phyloP scores from a whole-genome alignment of 2,797 vertebrate species.

The Danio kyathit region DNA sequence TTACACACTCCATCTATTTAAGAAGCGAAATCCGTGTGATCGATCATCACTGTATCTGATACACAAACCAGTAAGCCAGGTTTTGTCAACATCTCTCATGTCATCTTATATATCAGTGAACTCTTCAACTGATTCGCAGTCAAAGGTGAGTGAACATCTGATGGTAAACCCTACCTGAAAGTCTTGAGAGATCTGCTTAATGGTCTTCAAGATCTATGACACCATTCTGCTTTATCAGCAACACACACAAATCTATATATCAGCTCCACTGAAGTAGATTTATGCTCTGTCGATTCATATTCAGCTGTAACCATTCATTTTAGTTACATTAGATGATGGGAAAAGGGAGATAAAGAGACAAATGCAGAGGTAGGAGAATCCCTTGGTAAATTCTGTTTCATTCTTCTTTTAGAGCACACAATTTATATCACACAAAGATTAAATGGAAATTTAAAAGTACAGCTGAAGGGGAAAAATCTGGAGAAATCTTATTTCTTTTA shows the following conservation, averaged over 20 bases:
- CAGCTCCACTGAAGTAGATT: constrained; percentile 59
- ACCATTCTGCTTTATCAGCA: constrained; percentile 68
- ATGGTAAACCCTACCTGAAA: constrained; percentile 25
- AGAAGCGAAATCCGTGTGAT: constrained; percentile 16
- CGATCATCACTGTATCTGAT: background rate
- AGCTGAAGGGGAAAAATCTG: no score
- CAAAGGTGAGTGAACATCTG: constrained; percentile 16
- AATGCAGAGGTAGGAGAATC: constrained; percentile 23
- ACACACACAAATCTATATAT: constrained; percentile 62
- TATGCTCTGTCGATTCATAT: constrained; percentile 62
- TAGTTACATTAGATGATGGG: constrained; percentile 45
- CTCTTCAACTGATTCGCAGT: background rate
- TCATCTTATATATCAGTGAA: background rate
- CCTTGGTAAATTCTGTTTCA: background rate
- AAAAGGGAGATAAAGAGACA: constrained; percentile 34
- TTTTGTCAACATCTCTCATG: background rate
- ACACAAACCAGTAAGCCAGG: no score
- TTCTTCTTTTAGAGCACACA: background rate
- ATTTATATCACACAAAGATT: no score
- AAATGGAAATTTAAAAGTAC: no score
- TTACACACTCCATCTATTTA: constrained; percentile 39
- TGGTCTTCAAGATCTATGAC: constrained; percentile 62
- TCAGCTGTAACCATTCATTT: constrained; percentile 48
- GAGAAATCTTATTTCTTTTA: no score
- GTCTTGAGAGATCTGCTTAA: constrained; percentile 58